Base-by-base conservation (phyloP, 2,888 invertebrate genomes). In the Clanis bilineata region DNA sequence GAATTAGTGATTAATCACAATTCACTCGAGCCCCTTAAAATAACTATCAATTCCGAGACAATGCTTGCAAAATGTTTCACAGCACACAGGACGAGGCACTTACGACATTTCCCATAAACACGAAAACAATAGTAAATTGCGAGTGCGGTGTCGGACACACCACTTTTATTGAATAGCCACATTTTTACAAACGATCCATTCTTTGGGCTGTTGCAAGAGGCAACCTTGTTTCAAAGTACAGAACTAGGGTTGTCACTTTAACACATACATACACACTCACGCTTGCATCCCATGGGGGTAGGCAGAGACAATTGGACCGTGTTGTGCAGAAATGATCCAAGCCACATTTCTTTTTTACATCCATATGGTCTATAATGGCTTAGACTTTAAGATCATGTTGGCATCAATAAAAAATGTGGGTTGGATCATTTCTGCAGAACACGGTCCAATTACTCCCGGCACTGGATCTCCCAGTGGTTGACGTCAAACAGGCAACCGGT, bases 221-320 rank as follows among this genome's bases (percentile, higher is more conserved):
- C 62, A 73, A 66, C 71, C 71, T 76, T 76, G 73, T 76, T 73
- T 64, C 18, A 47, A 47, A 7, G 28, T 7, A 21, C 32, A 5
- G 3, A 36, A 15, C 25, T 47, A 47, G 28, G 51, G 51, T 18
- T 51, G 51, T n/a, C 28, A 18, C 47, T 4, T 6, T 9, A 36
- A 38, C 2, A 38, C 1, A 38, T 32, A 6, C 9, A 32, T 5
- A 32, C 5, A 32, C 9, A 32, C 9, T n/a, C n/a, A n/a, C n/a
- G n/a, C n/a, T n/a, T n/a, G n/a, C n/a, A n/a, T n/a, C n/a, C n/a
- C n/a, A n/a, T n/a, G n/a, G n/a, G n/a, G n/a, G n/a, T n/a, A n/a
- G n/a, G n/a, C n/a, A n/a, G n/a, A n/a, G n/a, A n/a, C n/a, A n/a
- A n/a, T n/a, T n/a, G n/a, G n/a, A n/a, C n/a, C n/a, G n/a, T n/a